Percentiles rank a stretch among this genome's conserved stretches.
Evolutionary conservation across 2,888 invertebrate genomes (phyloP).

Genomic region (Uloborus plumipes): DNA sequence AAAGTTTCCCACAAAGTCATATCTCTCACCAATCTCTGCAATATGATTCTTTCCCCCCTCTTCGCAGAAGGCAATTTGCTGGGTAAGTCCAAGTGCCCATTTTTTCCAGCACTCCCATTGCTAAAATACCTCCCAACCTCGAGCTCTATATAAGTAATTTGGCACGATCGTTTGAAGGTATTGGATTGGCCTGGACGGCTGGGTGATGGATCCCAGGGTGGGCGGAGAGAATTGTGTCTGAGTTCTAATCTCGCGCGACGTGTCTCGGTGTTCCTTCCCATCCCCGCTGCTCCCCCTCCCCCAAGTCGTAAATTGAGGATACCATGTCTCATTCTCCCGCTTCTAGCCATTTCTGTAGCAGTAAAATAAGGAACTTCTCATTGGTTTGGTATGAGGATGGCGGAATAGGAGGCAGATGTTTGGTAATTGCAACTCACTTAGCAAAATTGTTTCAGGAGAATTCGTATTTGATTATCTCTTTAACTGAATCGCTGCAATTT

Average conservation of each 20-base stretch:
- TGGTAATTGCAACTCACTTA: not conserved
- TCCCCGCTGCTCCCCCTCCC: not conserved
- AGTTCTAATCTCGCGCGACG: slow-evolving; percentile 26
- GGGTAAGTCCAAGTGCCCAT: not conserved
- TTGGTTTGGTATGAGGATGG: too few relatives aligned
- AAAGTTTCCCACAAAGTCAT: slow-evolving; percentile 11
- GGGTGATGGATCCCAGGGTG: slow-evolving; percentile 38
- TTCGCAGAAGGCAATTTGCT: slow-evolving; percentile 36
- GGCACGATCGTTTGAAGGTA: slow-evolving; percentile 44
- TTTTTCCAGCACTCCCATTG: slow-evolving; percentile 2
- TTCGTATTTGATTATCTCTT: too few relatives aligned
- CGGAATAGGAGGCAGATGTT: too few relatives aligned
- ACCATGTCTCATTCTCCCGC: not conserved
- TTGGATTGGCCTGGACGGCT: slow-evolving; percentile 35
- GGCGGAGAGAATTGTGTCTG: slow-evolving; percentile 25
- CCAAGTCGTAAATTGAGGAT: slow-evolving; percentile 17
- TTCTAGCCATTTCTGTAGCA: not conserved
- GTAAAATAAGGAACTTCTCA: too few relatives aligned
- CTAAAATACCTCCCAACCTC: slow-evolving; percentile 31
- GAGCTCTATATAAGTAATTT: slow-evolving; percentile 56
- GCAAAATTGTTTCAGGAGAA: not conserved
- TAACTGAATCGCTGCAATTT: too few relatives aligned
- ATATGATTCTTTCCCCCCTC: slow-evolving; percentile 30
- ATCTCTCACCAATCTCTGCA: slow-evolving; percentile 41
- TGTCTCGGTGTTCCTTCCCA: slow-evolving; percentile 4